These are phyloP conservation scores for Apoda limacodes DNA, from an alignment of 2,888 invertebrate genomes.

Conservation along the genomic window DNA sequence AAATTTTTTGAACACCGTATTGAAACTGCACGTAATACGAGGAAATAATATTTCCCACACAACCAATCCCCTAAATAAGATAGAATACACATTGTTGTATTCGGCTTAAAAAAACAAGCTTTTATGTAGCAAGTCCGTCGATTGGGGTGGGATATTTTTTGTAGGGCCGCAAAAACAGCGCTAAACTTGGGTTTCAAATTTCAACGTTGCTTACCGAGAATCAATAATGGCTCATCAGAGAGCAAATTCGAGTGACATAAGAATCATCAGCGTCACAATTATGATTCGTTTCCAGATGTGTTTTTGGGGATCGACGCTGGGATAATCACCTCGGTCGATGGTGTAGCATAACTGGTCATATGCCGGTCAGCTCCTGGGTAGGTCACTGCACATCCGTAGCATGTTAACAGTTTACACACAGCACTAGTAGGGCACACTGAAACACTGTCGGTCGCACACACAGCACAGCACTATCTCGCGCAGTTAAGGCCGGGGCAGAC, in stretches of 20 bases:
- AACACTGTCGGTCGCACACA: conserved; percentile 29
- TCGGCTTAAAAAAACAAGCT: conserved; percentile 34
- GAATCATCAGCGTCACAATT: too few relatives aligned
- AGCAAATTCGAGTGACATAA: too few relatives aligned
- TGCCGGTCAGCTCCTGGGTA: conserved; percentile 55
- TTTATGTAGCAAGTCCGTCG: conserved; percentile 24
- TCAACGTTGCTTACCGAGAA: conserved; percentile 44
- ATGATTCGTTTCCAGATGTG: too few relatives aligned
- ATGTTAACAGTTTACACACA: conserved; percentile 45
- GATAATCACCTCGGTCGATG: conserved; percentile 69
- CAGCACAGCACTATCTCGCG: conserved; percentile 46
- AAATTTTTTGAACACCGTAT: too few relatives aligned
- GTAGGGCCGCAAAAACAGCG: conserved; percentile 34
- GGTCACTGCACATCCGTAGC: conserved; percentile 50
- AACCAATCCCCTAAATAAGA: conserved; percentile 37
- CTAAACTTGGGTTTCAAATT: conserved; percentile 33
- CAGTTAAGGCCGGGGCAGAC: conserved; percentile 23
- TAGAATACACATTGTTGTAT: conserved; percentile 51
- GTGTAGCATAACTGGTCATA: conserved; percentile 64
- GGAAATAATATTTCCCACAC: too few relatives aligned
- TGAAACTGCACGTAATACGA: conserved; percentile 31
- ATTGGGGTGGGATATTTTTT: conserved; percentile 29
- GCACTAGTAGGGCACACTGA: conserved; percentile 25
- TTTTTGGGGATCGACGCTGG: conserved; percentile 49
- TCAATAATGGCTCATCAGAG: conserved; percentile 30